These are phyloP conservation scores for Acronicta aceris DNA, from an alignment of 2,888 invertebrate genomes.

Conservation along the genomic window DNA sequence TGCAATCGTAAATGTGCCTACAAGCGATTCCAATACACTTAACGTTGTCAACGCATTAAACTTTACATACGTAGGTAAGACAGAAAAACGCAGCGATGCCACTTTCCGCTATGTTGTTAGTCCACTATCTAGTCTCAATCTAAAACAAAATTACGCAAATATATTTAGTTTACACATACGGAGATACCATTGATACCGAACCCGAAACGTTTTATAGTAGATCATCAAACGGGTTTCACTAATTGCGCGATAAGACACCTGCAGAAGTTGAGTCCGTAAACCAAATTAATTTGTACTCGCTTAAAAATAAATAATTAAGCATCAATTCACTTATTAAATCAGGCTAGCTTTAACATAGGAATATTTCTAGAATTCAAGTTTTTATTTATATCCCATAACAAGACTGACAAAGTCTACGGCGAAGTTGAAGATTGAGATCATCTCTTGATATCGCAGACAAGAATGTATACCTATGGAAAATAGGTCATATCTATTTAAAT, in stretches of 20 bases:
- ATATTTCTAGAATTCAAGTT: conserved; percentile 20
- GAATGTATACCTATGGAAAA: conserved; percentile 55
- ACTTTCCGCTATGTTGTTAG: conserved; percentile 20
- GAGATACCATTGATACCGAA: conserved; percentile 30
- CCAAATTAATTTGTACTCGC: conserved; percentile 69
- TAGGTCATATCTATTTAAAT: conserved; percentile 63
- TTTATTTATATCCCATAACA: conserved; percentile 29
- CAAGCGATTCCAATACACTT: conserved; percentile 31
- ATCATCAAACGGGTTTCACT: conserved; percentile 50
- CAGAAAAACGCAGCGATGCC: conserved; percentile 21
- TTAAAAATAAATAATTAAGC: conserved; percentile 70
- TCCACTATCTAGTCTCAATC: conserved; percentile 23
- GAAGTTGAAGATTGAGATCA: conserved; percentile 52
- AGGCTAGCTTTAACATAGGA: conserved; percentile 23
- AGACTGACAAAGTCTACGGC: conserved; percentile 28
- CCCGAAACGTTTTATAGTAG: conserved; percentile 30
- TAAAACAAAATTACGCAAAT: conserved; percentile 39
- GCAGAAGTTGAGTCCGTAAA: conserved; percentile 59
- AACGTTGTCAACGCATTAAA: conserved; percentile 22
- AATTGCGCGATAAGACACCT: conserved; percentile 60
- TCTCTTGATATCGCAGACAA: conserved; percentile 40
- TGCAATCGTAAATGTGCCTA: conserved; percentile 40
- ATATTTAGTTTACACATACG: conserved; percentile 33
- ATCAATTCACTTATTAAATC: conserved; percentile 67
- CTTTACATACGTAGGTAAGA: conserved; percentile 17